phyloP scores from a whole-genome alignment of 2,113 vertebrate genomes.

The Perccottus glenii region DNA sequence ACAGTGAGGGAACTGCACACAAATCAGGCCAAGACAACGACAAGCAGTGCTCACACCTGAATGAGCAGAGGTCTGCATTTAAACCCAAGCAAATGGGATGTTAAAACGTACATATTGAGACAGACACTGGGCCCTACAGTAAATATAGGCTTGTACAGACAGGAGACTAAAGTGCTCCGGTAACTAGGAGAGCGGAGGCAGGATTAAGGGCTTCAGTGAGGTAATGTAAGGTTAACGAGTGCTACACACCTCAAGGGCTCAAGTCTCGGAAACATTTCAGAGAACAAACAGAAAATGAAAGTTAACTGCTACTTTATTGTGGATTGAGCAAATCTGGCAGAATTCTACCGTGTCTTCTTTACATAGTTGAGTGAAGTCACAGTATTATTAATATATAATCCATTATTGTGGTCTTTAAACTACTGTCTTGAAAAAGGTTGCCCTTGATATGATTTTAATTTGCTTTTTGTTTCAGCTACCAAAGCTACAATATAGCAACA shows the following conservation, averaged over 20 bases:
- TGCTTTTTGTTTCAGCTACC: no score
- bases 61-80: background rate
- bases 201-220: constrained; percentile 2
- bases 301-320: no score
- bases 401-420: no score
- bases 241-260: background rate
- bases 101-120: constrained; percentile 13
- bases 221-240: constrained; percentile 7
- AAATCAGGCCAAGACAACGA: constrained; percentile 16
- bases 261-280: background rate
- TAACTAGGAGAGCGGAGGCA: constrained; percentile 16
- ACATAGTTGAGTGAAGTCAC: no score
- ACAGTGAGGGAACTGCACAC: constrained; percentile 12
- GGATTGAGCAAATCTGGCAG: no score
- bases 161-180: constrained; percentile 13
- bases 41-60: constrained; percentile 1
- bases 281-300: background rate
- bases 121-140: background rate
- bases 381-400: no score
- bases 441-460: no score
- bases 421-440: no score
- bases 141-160: constrained; percentile 2
- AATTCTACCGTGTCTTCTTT: no score
- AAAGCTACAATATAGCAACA: no score
- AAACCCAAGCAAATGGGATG: constrained; percentile 12